phyloP scores from a whole-genome alignment of 2,888 invertebrate species.

The Sabatieria punctata region DNA sequence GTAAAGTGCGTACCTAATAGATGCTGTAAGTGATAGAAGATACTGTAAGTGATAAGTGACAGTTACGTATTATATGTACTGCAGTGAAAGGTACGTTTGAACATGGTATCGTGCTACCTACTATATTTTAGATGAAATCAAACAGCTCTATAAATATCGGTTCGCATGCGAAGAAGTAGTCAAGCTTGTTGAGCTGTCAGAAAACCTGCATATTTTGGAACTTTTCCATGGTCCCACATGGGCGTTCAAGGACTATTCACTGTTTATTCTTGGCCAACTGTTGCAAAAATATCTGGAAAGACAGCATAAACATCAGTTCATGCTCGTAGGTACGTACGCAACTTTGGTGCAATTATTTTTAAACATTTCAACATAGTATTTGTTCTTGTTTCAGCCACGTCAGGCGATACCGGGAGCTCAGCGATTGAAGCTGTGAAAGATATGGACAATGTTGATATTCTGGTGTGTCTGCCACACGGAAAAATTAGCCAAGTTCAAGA shows the following conservation, averaged over 20 bases:
- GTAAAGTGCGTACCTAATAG: too few relatives aligned
- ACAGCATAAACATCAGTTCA: slow-evolving; percentile 26
- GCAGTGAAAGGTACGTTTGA: too few relatives aligned
- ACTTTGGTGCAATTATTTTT: not conserved
- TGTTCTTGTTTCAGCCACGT: slow-evolving; percentile 29
- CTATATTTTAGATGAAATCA: too few relatives aligned
- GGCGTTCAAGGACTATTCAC: slow-evolving; percentile 39
- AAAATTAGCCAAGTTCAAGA: slow-evolving; percentile 35
- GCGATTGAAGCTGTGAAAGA: slow-evolving; percentile 37
- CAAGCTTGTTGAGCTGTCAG: slow-evolving; percentile 21
- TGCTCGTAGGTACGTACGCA: slow-evolving; percentile 22
- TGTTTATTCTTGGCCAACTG: slow-evolving; percentile 34
- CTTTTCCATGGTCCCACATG: slow-evolving; percentile 37
- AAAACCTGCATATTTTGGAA: slow-evolving; percentile 34
- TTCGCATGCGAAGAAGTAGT: slow-evolving; percentile 25
- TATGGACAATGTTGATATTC: slow-evolving; percentile 32
- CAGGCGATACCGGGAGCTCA: slow-evolving; percentile 40
- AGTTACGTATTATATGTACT: too few relatives aligned
- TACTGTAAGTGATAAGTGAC: too few relatives aligned
- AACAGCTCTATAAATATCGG: too few relatives aligned
- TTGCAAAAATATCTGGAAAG: slow-evolving; percentile 33
- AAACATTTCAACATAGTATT: not conserved
- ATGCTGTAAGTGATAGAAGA: too few relatives aligned
- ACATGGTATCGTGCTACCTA: too few relatives aligned
- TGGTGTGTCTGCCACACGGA: slow-evolving; percentile 36